Evolutionary conservation across 2,888 invertebrate genomes (phyloP), one percentile per base, ranked within the genome.

Genomic region (Malachius bipustulatus): DNA sequence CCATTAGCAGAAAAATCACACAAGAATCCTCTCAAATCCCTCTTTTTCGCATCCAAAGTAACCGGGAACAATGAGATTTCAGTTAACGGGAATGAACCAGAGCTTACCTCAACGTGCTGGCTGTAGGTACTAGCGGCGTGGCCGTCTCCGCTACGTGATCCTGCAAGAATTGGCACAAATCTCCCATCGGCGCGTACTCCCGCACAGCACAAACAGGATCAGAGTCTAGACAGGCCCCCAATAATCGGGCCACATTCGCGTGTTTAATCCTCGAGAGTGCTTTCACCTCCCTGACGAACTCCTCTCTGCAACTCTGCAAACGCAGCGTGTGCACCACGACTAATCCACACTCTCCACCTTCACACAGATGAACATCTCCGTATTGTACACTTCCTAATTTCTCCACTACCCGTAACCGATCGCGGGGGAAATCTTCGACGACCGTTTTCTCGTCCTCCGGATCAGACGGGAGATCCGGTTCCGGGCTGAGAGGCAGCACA

Each of bases 131-230:
- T 51, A 73, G 63, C 32, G 74, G 70, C 16, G 67, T 69, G 12
- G 74, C 71, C 28, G 77, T 76, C 60, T 84, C 82, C 24, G 82
- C 79, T 44, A 77, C 71, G 64, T 83, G 82, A 52, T 81, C 77
- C 57, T 82, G 79, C 50, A 87, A 69, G 64, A 82, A 84, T 65
- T 84, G 82, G 68, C 84, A 82, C 55, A 87, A 71, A 66, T 87
- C 87, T 36, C 85, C 85, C 53, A 75, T 71, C 55, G 77, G 77
- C 60, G 73, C 69, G 61, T 78, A 80, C 63, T 87, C 85, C 52
- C 81, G 70, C 39, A 87, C 76, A 59, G 81, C 74, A 61, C 78
- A 78, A 50, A 77, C 71, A 34, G 84, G 82, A 53, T 82, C 79
- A 45, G 77, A 73, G 38, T 72, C 67, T 41, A 80, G 68, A 60